Evolutionary conservation across 2,888 invertebrate species (phyloP).

Genomic region (Apodemia mormo): DNA sequence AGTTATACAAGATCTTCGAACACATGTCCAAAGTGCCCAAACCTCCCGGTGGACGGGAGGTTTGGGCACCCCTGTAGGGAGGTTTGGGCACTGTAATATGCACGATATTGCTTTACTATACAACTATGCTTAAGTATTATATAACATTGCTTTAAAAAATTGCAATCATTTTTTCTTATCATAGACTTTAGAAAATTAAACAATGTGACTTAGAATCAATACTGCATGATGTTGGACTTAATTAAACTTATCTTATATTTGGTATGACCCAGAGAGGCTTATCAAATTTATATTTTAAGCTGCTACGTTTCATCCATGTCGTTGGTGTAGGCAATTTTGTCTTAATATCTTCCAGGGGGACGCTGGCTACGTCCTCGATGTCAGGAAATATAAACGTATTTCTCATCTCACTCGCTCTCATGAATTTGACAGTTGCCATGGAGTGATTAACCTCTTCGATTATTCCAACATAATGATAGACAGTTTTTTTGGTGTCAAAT

Average conservation of each 20-base stretch:
- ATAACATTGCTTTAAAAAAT: too few relatives aligned
- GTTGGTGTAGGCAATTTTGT: slow-evolving; percentile 3
- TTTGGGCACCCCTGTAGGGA: too few relatives aligned
- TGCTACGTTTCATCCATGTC: background rate
- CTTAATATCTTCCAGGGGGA: background rate
- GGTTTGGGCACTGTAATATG: too few relatives aligned
- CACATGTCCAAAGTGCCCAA: too few relatives aligned
- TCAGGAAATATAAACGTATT: too few relatives aligned
- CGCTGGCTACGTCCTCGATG: background rate
- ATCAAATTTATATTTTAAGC: slow-evolving; percentile 18
- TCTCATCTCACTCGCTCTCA: too few relatives aligned
- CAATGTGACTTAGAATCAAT: slow-evolving; percentile 24
- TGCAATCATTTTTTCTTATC: too few relatives aligned
- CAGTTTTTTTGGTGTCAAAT: slow-evolving; percentile 32
- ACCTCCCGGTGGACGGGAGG: too few relatives aligned
- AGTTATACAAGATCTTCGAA: too few relatives aligned
- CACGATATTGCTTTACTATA: too few relatives aligned
- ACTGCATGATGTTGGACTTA: slow-evolving; percentile 23
- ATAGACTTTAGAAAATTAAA: too few relatives aligned
- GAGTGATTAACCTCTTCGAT: slow-evolving; percentile 34
- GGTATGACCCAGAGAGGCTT: background rate
- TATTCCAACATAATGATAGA: slow-evolving; percentile 36
- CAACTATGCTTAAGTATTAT: too few relatives aligned
- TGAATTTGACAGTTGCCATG: slow-evolving; percentile 36
- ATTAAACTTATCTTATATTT: slow-evolving; percentile 20